A percentile compares a stretch with the other conserved stretches of the same genome.
Evolutionary conservation across 2,797 vertebrate species (phyloP).

Genomic region (Malurus leucopterus): DNA sequence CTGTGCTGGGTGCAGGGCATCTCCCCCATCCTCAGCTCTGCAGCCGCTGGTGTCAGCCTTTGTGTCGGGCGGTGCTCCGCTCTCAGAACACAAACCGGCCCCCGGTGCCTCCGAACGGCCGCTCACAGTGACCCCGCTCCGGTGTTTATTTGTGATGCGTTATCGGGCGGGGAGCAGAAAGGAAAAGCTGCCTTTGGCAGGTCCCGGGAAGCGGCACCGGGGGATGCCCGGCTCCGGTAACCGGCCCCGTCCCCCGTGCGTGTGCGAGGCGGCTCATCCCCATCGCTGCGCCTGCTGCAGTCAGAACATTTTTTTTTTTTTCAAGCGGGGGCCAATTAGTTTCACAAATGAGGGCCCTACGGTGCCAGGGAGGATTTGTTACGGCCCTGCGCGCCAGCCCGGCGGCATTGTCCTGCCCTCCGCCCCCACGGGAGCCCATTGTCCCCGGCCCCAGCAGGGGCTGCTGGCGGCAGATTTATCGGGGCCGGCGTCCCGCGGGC

Average conservation of each 20-base stretch:
- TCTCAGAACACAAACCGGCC: accelerated
- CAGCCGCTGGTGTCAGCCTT: accelerated
- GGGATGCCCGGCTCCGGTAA: not conserved
- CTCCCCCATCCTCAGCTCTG: accelerated
- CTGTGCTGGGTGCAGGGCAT: accelerated
- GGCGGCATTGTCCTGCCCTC: slow-evolving; percentile 72
- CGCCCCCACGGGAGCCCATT: slow-evolving; percentile 72
- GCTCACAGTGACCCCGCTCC: accelerated
- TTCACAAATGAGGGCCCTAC: slow-evolving; percentile 75
- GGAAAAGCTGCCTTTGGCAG: accelerated
- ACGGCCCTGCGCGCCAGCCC: slow-evolving; percentile 70
- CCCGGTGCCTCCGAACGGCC: not conserved
- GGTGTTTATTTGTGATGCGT: not conserved
- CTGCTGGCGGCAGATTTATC: slow-evolving; percentile 71
- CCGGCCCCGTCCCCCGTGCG: accelerated
- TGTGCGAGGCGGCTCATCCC: not conserved
- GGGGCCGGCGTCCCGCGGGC: slow-evolving; percentile 66
- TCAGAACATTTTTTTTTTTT: not conserved
- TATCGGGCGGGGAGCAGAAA: accelerated
- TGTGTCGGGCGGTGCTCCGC: accelerated
- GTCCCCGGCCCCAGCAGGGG: slow-evolving; percentile 71
- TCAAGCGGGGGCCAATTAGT: slow-evolving; percentile 76
- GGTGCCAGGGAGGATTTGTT: slow-evolving; percentile 77
- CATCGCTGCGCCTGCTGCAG: not conserved
- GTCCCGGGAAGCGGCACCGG: not conserved